Base-by-base conservation (phyloP, 2,113 vertebrate species). In the Morone chrysops region DNA sequence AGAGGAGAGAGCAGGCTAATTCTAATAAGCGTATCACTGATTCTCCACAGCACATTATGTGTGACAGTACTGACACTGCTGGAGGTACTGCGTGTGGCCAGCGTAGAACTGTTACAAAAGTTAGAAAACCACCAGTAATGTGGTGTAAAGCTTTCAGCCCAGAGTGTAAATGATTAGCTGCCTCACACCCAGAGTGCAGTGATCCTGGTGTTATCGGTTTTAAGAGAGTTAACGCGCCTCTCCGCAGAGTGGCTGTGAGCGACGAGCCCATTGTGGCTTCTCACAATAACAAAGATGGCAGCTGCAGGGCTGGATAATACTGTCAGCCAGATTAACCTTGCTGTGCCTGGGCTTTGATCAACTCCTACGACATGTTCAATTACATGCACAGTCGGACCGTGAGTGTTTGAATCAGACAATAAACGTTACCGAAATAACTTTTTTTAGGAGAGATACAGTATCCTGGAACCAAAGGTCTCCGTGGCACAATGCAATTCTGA, bases 271-370 rank as follows among this genome's bases (percentile, higher is more conserved):
- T 75, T 77, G 80, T 54, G n/a, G 71, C 80, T 41, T 43, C 72
- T 70, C 80, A 86, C 69, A 85, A 83, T 51, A 83, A 87, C 79
- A 81, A 86, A 90, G 84, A 88, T 85, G 81, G 87, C 90, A 80
- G 91, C 90, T 89, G 31, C 31, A 31, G 88, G 84, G 78, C 69
- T 61, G 75, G 85, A 89, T 91, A 92, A 91, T 85, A 70, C 83
- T 9, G 80, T 45, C 79, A 74, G 71, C 31, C 69, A 87, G 88
- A 92, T 91, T 92, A 92, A 71, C 59, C 18, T n/a, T 31, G 75
- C 82, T 86, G 67, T 69, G 78, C 63, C 14, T 4, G 69, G 62
- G 84, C 83, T 92, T 91, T 91, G 90, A 87, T 82, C 77, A 41
- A 25, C 62, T 72, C 40, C 59, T 59, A 18, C 41, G 45, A 59